Evolutionary conservation across 2,888 invertebrate genomes (phyloP), one percentile per base, ranked within the genome.

Genomic region (Ennomos quercinarius): DNA sequence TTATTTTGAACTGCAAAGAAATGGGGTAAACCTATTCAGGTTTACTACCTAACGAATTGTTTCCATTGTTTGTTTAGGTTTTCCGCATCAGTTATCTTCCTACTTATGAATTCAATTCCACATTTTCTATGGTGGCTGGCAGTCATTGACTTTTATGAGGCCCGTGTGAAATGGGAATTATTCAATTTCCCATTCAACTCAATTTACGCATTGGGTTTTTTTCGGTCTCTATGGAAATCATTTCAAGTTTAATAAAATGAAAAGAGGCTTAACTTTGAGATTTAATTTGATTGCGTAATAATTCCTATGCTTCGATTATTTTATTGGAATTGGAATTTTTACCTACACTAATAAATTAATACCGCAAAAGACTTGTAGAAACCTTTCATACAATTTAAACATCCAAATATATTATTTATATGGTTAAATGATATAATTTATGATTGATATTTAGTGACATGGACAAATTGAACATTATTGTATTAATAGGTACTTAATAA

Each of bases 171-270:
- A 50, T 42, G 34, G 34, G 50, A 51, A 46, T 42, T 38, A 43
- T 37, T 36, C 27, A 6, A 51, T 47, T 43, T 45, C 40, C 51
- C 49, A 13, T 54, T 60, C 51, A 47, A 50, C 39, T 40, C 47
- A 56, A 61, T 51, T 42, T 56, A 36, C 36, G 50, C 52, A 47
- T 56, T 55, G n/a, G 47, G 36, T 61, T 61, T 49, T 55, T 51
- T 27, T 42, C 27, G 51, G 55, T 27, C 60, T 60, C 55, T 48
- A 56, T 56, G 60, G 60, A 56, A 61, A 61, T 61, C 55, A 56
- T 56, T 61, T 52, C 55, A 52, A 47, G 51, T 55, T 47, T 43
- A 61, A 61, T 56, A 47, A 55, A 56, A 51, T 40, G 43, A 56
- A 61, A 51, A 39, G 51, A 40, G 27, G 55, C 55, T 56, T 61